Evolutionary conservation across 2,797 vertebrate species (phyloP), one percentile per base, ranked within the genome.

Genomic region (Sylvilagus floridanus): DNA sequence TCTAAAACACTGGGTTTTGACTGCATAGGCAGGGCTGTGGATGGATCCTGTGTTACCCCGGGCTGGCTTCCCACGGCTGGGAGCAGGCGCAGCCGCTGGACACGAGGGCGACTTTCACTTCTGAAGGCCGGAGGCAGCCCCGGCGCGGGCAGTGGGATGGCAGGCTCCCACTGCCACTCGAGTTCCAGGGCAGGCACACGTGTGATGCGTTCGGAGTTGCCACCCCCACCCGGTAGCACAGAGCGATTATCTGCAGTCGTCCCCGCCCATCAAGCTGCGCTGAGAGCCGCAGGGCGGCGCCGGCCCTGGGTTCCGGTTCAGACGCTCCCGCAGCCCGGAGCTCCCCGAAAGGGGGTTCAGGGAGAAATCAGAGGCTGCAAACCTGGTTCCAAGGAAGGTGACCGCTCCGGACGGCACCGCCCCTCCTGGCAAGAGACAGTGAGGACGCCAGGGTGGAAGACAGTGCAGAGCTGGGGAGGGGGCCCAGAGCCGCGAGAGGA

Each of bases 1-100:
- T 50, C 73, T 11, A 30, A 35, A 5, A 11, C 8, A 21, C 1
- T 42, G 4, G 30, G 22, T 7, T 10, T 5, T n/a, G 60, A 7
- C 21, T 14, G 2, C 17, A 17, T 0, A 17, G 17, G 14, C 19
- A 12, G 47, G 42, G 42, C 42, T 42, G 42, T 42, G 42, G 42
- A 42, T 42, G 42, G 50, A 14, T 2, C 30, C 52, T 22, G 13
- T 9, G 4, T 0, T 0, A 3, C 14, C 16, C 26, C 0, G 0
- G 28, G 2, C 21, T 30, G 30, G 6, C 10, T 4, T 12, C 9
- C 42, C 57, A 0, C 10, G 0, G 0, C 17, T 7, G 50, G 7
- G 69, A 22, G 28, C 13, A 2, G 5, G 17, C 14, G 35, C 26
- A 5, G 57, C n/a, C 2, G 12, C 50, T 35, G 0, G 17, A 13